Conservation (phyloP, 2,888 invertebrate species). For the Oscheius sp. region DNA sequence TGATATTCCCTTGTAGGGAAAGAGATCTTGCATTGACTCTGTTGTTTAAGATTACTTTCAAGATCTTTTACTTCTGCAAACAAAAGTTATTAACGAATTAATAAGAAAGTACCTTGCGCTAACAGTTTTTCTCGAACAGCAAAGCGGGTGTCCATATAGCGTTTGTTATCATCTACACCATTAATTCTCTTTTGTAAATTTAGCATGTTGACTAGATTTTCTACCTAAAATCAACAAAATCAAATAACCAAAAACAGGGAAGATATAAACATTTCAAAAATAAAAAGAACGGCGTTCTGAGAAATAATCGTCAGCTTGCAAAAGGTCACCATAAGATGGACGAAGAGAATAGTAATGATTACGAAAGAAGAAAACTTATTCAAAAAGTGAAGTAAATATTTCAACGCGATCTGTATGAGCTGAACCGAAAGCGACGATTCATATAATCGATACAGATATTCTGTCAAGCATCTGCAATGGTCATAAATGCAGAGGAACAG, state of each 20-base stretch:
- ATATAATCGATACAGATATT: too few relatives aligned
- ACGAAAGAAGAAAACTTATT: too few relatives aligned
- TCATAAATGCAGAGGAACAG: too few relatives aligned
- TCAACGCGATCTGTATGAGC: too few relatives aligned
- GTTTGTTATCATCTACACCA: conserved; percentile 67
- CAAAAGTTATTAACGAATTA: not conserved
- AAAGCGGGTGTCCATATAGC: conserved; percentile 66
- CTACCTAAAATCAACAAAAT: conserved; percentile 8
- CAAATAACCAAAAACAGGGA: not conserved
- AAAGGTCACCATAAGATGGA: too few relatives aligned
- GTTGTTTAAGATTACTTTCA: conserved; percentile 80
- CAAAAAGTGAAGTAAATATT: too few relatives aligned
- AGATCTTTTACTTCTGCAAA: conserved; percentile 82
- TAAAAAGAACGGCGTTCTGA: too few relatives aligned
- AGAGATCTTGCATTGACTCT: conserved; percentile 82
- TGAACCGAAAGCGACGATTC: too few relatives aligned
- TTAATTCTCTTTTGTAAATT: conserved; percentile 71
- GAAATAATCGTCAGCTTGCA: too few relatives aligned
- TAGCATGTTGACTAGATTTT: conserved; percentile 58
- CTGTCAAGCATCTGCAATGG: too few relatives aligned
- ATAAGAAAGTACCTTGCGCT: conserved; percentile 51
- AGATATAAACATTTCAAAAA: too few relatives aligned
- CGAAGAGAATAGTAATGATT: too few relatives aligned
- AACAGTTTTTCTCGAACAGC: conserved; percentile 69
- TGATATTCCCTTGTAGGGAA: conserved; percentile 86